Evolutionary conservation across 2,113 vertebrate genomes (phyloP).

Genomic region (Oostethus manadensis): DNA sequence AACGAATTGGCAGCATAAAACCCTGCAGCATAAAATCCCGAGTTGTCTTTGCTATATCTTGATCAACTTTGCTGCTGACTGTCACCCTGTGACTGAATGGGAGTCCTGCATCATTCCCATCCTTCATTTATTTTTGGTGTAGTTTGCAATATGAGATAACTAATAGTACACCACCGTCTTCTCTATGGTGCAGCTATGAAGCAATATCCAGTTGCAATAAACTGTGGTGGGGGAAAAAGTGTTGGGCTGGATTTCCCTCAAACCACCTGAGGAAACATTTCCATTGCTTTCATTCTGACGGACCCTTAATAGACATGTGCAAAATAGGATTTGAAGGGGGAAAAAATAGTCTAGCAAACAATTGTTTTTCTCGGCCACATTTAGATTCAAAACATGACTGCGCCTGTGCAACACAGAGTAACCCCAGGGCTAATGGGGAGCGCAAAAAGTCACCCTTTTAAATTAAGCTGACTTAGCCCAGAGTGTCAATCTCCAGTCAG

Average conservation of each 20-base stretch:
- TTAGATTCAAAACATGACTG: constrained; percentile 1
- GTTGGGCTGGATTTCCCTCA: not conserved
- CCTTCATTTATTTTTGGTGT: too few species aligned
- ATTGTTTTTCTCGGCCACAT: not conserved
- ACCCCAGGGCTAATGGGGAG: not conserved
- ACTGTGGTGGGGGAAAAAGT: not conserved
- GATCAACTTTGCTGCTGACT: too few species aligned
- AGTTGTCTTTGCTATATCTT: too few species aligned
- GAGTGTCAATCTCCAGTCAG: not conserved
- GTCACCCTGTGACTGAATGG: too few species aligned
- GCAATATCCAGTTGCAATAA: not conserved
- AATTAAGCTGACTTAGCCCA: not conserved
- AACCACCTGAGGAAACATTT: constrained; percentile 5
- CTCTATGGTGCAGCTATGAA: not conserved
- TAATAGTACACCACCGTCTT: not conserved
- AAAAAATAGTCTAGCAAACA: not conserved
- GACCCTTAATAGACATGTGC: not conserved
- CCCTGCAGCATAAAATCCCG: too few species aligned
- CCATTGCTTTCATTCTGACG: not conserved
- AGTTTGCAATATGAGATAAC: not conserved
- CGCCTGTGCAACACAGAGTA: not conserved
- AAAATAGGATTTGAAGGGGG: not conserved
- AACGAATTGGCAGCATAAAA: too few species aligned
- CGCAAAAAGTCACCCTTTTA: not conserved
- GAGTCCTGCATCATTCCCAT: too few species aligned